Base-by-base conservation (phyloP, 2,797 vertebrate genomes). In the Lagodon rhomboides region DNA sequence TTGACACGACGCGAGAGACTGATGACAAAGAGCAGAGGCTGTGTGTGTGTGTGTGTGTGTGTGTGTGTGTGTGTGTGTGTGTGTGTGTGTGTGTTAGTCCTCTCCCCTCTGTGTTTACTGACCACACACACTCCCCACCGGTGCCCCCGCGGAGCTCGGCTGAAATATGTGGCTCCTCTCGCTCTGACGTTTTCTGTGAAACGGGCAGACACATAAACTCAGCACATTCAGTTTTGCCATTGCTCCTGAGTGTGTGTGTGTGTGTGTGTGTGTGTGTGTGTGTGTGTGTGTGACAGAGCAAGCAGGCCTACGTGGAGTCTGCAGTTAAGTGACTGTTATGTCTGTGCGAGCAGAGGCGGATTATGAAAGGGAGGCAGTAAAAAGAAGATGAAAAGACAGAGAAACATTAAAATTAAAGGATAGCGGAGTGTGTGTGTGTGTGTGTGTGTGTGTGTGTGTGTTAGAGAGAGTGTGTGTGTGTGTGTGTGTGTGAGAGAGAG, bases 21-120 rank as follows among this genome's bases (percentile, higher is more conserved):
- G 34, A 86, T 84, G 90, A 87, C 77, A 75, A 79, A 81, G 68
- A 87, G 50, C 82, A 86, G 83, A 85, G 77, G 16, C 47, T 64
- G 17, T 60, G 66, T 79, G 59, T 77, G 41, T 77, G 41, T 51
- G 38, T 30, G 66, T 80, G 59, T 75, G 41, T 55, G 38, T 64
- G 18, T 67, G 54, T 71, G 61, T 63, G 23, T 63, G 50, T 68
- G 25, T 73, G 65, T 68, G 44, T 56, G 49, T 67, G 43, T 58
- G 68, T 63, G 56, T 56, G 41, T 65, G 22, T 59, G 73, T 73
- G 71, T 77, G 43, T 77, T 23, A 18, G 75, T 59, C 34, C 4
- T 84, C 62, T 76, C 55, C 22, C 34, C 30, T 80, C 30, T 87
- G 59, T 75, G 63, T 87, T 90, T 79, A 80, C 82, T 62, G 80